These are phyloP conservation scores for Pseudonaja textilis DNA, from an alignment of 2,113 vertebrate genomes.

Conservation along the genomic window DNA sequence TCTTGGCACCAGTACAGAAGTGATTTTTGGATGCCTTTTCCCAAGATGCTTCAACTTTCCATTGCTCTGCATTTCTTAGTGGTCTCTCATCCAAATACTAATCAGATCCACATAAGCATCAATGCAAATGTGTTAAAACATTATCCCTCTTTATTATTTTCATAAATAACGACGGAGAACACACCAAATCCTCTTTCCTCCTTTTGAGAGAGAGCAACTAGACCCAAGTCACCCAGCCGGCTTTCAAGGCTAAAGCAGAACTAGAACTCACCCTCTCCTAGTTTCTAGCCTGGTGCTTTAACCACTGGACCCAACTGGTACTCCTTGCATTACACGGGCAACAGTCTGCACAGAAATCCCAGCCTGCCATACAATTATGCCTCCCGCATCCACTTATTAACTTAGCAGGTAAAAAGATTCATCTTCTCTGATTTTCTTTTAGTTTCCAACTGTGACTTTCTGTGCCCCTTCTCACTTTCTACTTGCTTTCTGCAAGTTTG, in stretches of 20 bases:
- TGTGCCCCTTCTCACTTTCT: not conserved
- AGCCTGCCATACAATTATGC: not conserved
- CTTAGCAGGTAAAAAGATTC: not conserved
- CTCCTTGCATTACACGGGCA: not conserved
- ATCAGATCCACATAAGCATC: not conserved
- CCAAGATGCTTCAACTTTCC: not conserved
- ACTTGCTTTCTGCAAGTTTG: not conserved
- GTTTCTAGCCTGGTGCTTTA: not conserved
- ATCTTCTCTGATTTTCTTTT: not conserved
- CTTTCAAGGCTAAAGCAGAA: not conserved
- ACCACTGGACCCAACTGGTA: not conserved
- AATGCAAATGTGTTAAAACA: not conserved
- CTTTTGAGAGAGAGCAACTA: not conserved
- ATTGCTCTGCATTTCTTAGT: not conserved
- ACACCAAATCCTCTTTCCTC: not conserved
- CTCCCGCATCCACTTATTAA: not conserved
- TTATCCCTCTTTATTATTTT: not conserved
- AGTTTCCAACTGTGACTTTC: not conserved
- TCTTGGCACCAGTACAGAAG: not conserved
- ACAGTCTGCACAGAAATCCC: not conserved
- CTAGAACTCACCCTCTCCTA: not conserved
- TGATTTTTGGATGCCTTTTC: not conserved
- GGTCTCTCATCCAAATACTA: not conserved
- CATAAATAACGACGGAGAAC: not conserved
- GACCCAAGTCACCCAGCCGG: no score